Conservation (phyloP, 2,113 vertebrate species). For the Clupea harengus region DNA sequence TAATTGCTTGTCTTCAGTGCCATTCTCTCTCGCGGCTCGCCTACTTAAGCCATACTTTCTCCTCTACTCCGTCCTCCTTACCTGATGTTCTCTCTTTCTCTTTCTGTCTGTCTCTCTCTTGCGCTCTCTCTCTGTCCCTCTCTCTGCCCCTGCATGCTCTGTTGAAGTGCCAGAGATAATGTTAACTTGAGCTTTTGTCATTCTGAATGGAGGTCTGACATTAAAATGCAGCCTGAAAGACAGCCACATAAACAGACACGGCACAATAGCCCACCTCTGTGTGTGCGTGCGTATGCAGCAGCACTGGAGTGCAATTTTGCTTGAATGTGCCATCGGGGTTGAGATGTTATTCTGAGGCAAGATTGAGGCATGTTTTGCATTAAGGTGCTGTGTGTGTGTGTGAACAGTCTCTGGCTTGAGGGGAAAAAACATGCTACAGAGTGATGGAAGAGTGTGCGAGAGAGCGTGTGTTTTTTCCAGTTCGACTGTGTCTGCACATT, state of each 20-base stretch:
- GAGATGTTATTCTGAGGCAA: neutral
- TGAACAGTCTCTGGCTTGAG: neutral
- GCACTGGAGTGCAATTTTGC: neutral
- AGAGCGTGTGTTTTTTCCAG: neutral
- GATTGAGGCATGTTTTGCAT: neutral
- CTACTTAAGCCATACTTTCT: neutral
- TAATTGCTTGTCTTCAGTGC: constrained; percentile 21
- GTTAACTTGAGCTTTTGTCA: constrained; percentile 30
- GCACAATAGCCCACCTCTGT: constrained; percentile 25
- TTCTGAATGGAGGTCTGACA: constrained; percentile 37
- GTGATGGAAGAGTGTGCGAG: neutral
- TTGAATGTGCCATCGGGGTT: neutral
- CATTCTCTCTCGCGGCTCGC: neutral
- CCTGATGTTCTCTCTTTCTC: constrained; percentile 24
- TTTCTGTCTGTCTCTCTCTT: constrained; percentile 24
- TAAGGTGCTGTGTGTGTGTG: neutral
- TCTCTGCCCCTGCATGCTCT: constrained; percentile 43
- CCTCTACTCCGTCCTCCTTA: neutral
- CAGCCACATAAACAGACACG: constrained; percentile 38
- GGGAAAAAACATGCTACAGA: neutral
- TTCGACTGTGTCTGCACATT: neutral
- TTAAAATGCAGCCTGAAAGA: constrained; percentile 44
- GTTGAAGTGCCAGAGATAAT: constrained; percentile 51
- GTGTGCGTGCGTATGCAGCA: neutral
- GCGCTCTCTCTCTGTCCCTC: neutral